Base-by-base conservation (phyloP, 2,888 invertebrate genomes). In the Mongoloraphidia duomilia region DNA sequence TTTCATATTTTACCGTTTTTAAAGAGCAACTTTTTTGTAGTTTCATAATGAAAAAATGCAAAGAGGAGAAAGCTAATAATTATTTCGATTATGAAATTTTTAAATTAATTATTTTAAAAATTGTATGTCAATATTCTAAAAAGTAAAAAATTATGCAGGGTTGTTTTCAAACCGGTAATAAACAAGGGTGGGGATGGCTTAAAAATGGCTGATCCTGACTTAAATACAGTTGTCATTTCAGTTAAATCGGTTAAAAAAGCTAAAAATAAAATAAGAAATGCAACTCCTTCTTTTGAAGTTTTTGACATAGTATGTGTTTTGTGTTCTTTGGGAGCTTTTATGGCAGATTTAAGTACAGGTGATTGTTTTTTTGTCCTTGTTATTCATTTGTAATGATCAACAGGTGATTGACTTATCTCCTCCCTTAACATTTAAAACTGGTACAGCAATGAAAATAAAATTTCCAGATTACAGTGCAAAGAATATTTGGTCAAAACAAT, bases 291-390 rank as follows among this genome's bases (percentile, higher is more conserved):
- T 59, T 71, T 73, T 65, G 70, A 71, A 62, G 64, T 71, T 53
- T 66, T 73, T 54, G 71, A 72, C 63, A 71, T 72, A 57, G 65
- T 73, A 54, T 70, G 75, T 64, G 70, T 74, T 52, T 69, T 74
- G 61, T 70, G 76, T 60, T 77, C 76, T 50, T 66, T 77, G 57
- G 70, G 73, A 53, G 72, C 76, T 48, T 76, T 76, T 61, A 63
- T 76, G 56, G 73, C 73, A 49, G 77, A 76, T 65, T 64, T 76
- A 53, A 71, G 73, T 49, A 76, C 77, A 69, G 77, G 78, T 78
- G 61, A 60, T 64, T 61, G 52, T 55, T 49, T 58, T 55, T 52
- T 50, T 47, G 49, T 49, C 44, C 39, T 48, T 35, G 47, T 49
- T 47, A 48, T 50, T 50, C 51, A 43, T 50, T 50, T 50, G 34